Base-by-base conservation (phyloP, 92 coral and sea anemone genomes). In the Meandrina meandrites region DNA sequence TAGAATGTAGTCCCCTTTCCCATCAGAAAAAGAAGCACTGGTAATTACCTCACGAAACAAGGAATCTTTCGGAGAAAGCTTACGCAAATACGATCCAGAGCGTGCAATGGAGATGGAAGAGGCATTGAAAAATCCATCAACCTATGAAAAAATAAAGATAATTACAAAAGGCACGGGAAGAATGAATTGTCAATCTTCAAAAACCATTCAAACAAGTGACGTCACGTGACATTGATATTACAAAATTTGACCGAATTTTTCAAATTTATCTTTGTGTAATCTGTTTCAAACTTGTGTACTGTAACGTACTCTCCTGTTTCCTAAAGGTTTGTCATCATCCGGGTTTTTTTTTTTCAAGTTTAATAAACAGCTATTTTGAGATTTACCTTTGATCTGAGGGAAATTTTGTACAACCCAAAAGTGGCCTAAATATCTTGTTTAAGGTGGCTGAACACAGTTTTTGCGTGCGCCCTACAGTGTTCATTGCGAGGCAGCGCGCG, bases 1-100 rank as follows among this genome's bases (percentile, higher is more conserved):
- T n/a, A n/a, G n/a, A n/a, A n/a, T n/a, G n/a, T n/a, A n/a, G n/a
- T n/a, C n/a, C n/a, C n/a, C n/a, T n/a, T n/a, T n/a, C n/a, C n/a
- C n/a, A n/a, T n/a, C n/a, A n/a, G n/a, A n/a, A n/a, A n/a, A n/a
- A n/a, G n/a, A n/a, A n/a, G n/a, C n/a, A n/a, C n/a, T n/a, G 13
- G 24, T 47, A 35, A 73, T 76, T 78, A 91, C 97, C 92, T 94
- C 86, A 69, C 76, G 77, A 30, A 90, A 90, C 81, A 84, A 21
- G 7, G 82, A 82, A 42, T 76, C 80, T 76, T 77, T 81, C 11
- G 99, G 98, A 47, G 81, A 84, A 28, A 97, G 97, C 45, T 95
- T 78, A 75, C 92, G 92, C 69, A 92, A 90, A 83, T 90, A 97
- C 67, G 90, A 96, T 47, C 99, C 99, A 30, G 98, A 93, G 56